Percentiles rank a stretch among this genome's conserved stretches.
Evolutionary conservation across 2,888 invertebrate species (phyloP).

Genomic region (Macrophya annulata): DNA sequence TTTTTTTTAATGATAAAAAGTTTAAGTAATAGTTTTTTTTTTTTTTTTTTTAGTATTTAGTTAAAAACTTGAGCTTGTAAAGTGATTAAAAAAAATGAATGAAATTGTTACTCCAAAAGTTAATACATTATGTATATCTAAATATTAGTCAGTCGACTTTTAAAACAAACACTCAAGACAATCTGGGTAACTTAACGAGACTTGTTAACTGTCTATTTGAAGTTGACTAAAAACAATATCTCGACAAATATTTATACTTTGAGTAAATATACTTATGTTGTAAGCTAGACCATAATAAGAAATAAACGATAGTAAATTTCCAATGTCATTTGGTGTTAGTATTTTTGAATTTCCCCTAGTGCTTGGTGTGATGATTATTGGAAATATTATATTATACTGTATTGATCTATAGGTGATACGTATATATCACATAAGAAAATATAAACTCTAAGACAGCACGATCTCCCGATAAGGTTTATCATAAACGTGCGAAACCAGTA

Average conservation of each 20-base stretch:
- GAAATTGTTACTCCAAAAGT: background rate
- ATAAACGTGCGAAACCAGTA: conserved; percentile 4
- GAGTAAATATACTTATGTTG: conserved; percentile 8
- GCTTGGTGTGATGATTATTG: background rate
- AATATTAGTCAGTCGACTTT: background rate
- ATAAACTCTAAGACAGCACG: background rate
- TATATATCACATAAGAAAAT: background rate
- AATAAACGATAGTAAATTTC: conserved; percentile 30
- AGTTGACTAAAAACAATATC: background rate
- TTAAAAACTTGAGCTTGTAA: background rate
- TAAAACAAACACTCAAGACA: background rate
- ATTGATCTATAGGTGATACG: too few species aligned
- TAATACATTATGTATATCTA: background rate
- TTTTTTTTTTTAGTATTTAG: background rate
- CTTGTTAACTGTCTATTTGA: background rate
- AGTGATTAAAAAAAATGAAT: background rate
- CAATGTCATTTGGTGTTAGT: conserved; percentile 30
- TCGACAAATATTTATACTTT: conserved; percentile 14
- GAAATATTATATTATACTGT: background rate
- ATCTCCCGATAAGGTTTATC: conserved; percentile 13
- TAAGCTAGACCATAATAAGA: background rate
- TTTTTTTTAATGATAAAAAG: background rate
- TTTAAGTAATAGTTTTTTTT: background rate
- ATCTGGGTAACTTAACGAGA: background rate
- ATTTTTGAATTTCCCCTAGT: conserved; percentile 21